These are phyloP conservation scores for Chelon labrosus DNA, from an alignment of 2,797 vertebrate species.

Conservation along the genomic window DNA sequence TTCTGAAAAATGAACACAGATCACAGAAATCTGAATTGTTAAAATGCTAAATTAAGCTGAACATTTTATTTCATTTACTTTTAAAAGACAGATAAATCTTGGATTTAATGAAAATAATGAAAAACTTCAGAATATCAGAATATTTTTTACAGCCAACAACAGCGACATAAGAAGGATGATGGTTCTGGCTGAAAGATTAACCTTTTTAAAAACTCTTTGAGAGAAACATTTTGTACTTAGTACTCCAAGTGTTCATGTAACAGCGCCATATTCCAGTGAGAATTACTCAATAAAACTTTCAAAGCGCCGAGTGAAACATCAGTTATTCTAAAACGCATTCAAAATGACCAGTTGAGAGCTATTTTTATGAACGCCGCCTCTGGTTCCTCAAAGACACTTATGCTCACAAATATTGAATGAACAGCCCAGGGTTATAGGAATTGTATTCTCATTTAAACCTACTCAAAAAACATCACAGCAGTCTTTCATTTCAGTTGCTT, in stretches of 20 bases:
- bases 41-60: background rate
- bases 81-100: background rate
- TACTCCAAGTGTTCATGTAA: background rate
- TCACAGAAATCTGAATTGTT: background rate
- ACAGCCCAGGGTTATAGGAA: constrained; percentile 66
- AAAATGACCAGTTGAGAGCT: constrained; percentile 54
- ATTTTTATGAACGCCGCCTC: constrained; percentile 44
- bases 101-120: background rate
- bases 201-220: background rate
- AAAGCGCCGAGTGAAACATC: constrained; percentile 18
- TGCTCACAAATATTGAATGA: constrained; percentile 69
- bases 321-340: constrained; percentile 49
- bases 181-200: constrained; percentile 11
- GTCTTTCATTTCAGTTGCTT: constrained; percentile 60
- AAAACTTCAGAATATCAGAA: background rate
- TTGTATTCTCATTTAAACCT: constrained; percentile 72
- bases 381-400: constrained; percentile 55
- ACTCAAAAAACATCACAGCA: constrained; percentile 68
- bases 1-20: background rate
- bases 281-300: constrained; percentile 39
- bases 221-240: constrained; percentile 11
- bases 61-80: constrained; percentile 2
- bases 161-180: background rate
- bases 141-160: background rate
- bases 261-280: constrained; percentile 17